Percentiles rank a stretch among this genome's conserved stretches.
Conservation (phyloP, 2,113 vertebrate species). For the Cheirogaleus medius region DNA sequence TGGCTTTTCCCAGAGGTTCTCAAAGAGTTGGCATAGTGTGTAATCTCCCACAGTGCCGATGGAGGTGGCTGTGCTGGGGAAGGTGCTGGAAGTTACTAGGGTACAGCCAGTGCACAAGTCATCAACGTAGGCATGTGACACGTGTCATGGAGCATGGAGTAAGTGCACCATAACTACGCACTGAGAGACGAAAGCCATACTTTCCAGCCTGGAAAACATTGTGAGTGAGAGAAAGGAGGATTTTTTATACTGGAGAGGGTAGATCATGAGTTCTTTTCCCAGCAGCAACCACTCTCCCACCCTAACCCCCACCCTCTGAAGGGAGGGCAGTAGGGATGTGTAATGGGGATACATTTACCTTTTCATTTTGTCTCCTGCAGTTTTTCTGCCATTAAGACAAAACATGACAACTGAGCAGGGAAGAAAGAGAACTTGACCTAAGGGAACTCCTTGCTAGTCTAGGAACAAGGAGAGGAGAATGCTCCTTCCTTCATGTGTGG, state of each 20-base stretch:
- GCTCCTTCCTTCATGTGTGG: neutral
- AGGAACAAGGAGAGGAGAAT: neutral
- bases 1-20: neutral
- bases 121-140: neutral
- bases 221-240: neutral
- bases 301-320: neutral
- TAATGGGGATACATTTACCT: neutral
- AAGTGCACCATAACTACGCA: neutral
- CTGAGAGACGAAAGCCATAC: neutral
- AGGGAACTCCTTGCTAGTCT: neutral
- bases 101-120: neutral
- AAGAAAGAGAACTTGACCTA: neutral
- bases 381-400: neutral
- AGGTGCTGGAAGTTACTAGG: neutral
- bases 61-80: too few species aligned
- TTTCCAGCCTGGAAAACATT: rapidly evolving
- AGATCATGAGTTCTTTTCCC: neutral
- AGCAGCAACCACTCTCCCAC: neutral
- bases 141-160: neutral
- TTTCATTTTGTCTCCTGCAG: neutral
- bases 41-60: rapidly evolving
- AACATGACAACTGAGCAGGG: neutral
- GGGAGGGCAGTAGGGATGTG: neutral
- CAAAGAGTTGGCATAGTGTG: rapidly evolving
- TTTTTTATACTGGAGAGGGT: neutral